Percentiles rank a stretch among this genome's conserved stretches.
Evolutionary conservation across 64 coral and sea anemone genomes (phyloP).

Genomic region (Dendronephthya gigantea): DNA sequence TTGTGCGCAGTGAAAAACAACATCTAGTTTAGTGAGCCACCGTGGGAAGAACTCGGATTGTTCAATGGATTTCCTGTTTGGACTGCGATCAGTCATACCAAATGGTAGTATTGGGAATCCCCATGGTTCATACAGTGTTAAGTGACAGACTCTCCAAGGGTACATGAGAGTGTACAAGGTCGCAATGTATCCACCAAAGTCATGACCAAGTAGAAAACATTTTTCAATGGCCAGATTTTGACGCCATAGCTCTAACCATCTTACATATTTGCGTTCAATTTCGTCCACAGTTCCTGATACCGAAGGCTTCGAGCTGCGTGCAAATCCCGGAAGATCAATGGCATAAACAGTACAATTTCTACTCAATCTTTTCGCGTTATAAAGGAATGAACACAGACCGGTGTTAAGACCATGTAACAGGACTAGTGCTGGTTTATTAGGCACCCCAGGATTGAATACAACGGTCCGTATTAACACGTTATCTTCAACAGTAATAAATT

Average conservation of each 20-base stretch:
- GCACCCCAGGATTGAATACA: constrained; percentile 44
- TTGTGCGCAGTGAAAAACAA: neutral
- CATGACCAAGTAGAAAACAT: constrained; percentile 77
- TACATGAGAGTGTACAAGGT: constrained; percentile 66
- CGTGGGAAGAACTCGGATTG: neutral
- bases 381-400: constrained; percentile 73
- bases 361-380: constrained; percentile 61
- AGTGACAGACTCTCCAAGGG: constrained; percentile 63
- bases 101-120: constrained; percentile 86
- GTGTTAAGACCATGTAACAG: constrained; percentile 75
- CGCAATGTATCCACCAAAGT: constrained; percentile 77
- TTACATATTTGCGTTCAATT: constrained; percentile 55
- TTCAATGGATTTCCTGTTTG: constrained; percentile 8
- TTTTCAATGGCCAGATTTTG: constrained; percentile 56
- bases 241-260: constrained; percentile 84
- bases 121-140: constrained; percentile 90
- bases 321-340: constrained; percentile 92
- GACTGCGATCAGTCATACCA: constrained; percentile 71
- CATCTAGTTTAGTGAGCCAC: neutral
- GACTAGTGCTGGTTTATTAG: constrained; percentile 60
- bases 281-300: constrained; percentile 24
- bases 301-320: constrained; percentile 61
- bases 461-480: constrained; percentile 71
- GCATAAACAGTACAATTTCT: constrained; percentile 75
- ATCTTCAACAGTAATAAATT: constrained; percentile 61